Conservation (phyloP, 2,797 vertebrate species). For the Esox lucius region DNA sequence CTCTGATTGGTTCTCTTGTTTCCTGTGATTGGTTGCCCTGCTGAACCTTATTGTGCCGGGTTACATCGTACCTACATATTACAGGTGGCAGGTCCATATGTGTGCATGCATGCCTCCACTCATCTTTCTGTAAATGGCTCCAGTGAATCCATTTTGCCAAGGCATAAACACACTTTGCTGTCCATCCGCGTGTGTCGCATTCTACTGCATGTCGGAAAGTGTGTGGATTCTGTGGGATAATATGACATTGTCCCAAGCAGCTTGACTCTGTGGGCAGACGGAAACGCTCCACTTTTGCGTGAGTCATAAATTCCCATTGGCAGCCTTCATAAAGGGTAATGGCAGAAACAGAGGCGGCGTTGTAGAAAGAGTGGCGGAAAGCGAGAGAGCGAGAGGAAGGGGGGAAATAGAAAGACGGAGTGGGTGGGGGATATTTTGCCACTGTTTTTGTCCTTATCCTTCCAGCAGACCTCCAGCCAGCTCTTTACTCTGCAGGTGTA, state of each 20-base stretch:
- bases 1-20: slow-evolving; percentile 48
- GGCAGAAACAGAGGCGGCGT: slow-evolving; percentile 50
- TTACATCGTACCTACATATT: slow-evolving; percentile 36
- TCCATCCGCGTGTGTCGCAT: neutral
- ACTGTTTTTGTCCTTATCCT: slow-evolving; percentile 55
- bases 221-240: slow-evolving; percentile 1
- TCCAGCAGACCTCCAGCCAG: slow-evolving; percentile 48
- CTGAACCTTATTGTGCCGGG: slow-evolving; percentile 61
- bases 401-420: neutral
- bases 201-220: neutral
- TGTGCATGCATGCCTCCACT: neutral
- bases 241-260: slow-evolving; percentile 28
- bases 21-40: slow-evolving; percentile 57
- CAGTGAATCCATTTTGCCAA: neutral
- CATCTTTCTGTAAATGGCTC: neutral
- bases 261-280: slow-evolving; percentile 34
- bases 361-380: neutral
- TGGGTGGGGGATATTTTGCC: neutral
- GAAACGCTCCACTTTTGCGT: slow-evolving; percentile 42
- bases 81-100: slow-evolving; percentile 33
- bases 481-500: slow-evolving; percentile 53
- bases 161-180: neutral
- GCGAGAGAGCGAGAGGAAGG: neutral
- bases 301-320: slow-evolving; percentile 55
- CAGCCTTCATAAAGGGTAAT: slow-evolving; percentile 58